Evolutionary conservation across 2,113 vertebrate genomes (phyloP).

Genomic region (Copsychus sechellarum): DNA sequence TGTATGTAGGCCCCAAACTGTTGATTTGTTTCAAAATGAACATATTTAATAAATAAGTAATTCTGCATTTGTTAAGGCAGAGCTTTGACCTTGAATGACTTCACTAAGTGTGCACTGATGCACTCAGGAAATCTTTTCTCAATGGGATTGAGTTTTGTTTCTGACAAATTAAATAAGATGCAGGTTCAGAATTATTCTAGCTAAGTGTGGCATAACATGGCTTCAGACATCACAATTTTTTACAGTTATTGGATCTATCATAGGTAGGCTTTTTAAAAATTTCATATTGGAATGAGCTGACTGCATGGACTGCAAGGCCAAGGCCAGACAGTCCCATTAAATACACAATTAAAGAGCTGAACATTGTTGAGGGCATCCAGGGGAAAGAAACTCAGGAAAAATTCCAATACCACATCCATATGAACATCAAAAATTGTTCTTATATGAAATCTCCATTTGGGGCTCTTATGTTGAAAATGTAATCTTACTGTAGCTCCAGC

Average conservation of each 20-base stretch:
- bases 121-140: not conserved
- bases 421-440: not conserved
- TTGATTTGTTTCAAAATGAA: slow-evolving; percentile 1
- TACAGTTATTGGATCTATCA: not conserved
- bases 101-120: not conserved
- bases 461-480: not conserved
- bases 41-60: slow-evolving; percentile 18
- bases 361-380: not conserved
- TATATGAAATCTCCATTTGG: not conserved
- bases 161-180: not conserved
- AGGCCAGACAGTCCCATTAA: not conserved
- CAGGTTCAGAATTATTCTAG: not conserved
- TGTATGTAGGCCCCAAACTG: not conserved
- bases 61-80: not conserved
- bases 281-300: not conserved
- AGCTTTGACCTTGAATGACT: slow-evolving; percentile 9
- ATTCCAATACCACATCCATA: not conserved
- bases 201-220: not conserved
- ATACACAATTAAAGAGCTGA: not conserved
- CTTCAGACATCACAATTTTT: not conserved
- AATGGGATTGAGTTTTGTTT: not conserved
- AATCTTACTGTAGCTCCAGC: not conserved
- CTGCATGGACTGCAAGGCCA: not conserved
- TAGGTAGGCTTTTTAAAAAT: not conserved
- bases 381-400: not conserved